phyloP scores from a whole-genome alignment of 2,797 vertebrate genomes.

The Cynodonichthys magdalenae region DNA sequence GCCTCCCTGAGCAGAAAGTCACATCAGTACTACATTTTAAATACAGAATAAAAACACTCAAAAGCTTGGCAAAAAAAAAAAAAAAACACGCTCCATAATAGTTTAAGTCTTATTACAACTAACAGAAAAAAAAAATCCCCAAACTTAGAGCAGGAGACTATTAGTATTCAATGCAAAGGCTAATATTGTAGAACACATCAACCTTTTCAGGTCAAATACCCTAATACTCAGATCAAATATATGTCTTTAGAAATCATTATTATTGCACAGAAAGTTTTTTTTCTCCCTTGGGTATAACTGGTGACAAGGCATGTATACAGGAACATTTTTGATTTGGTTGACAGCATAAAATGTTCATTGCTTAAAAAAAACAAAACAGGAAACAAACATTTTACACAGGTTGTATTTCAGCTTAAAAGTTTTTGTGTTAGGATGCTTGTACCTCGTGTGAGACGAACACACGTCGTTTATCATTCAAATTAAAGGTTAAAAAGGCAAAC shows the following conservation, averaged over 20 bases:
- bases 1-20: slow-evolving; percentile 80
- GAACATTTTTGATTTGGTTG: slow-evolving; percentile 69
- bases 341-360: slow-evolving; percentile 61
- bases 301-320: slow-evolving; percentile 65
- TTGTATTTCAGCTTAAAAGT: slow-evolving; percentile 36
- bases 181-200: slow-evolving; percentile 58
- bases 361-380: slow-evolving; percentile 36
- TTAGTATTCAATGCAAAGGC: slow-evolving; percentile 52
- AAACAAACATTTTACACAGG: slow-evolving; percentile 35
- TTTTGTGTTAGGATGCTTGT: slow-evolving; percentile 32
- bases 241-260: slow-evolving; percentile 61
- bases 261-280: slow-evolving; percentile 74
- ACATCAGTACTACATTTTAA: slow-evolving; percentile 73
- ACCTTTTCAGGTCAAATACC: slow-evolving; percentile 54
- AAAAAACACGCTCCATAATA: slow-evolving; percentile 59
- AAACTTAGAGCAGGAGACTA: slow-evolving; percentile 40
- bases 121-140: slow-evolving; percentile 32
- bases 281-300: slow-evolving; percentile 40
- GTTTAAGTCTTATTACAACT: slow-evolving; percentile 43
- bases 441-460: slow-evolving; percentile 22
- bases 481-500: slow-evolving; percentile 46
- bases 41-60: slow-evolving; percentile 76
- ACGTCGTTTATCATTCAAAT: slow-evolving; percentile 43
- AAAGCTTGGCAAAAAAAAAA: slow-evolving; percentile 68
- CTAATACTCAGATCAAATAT: slow-evolving; percentile 59